Evolutionary conservation across 1,140 invertebrate species (phyloP).

Genomic region (Druon quercuslanigerum): DNA sequence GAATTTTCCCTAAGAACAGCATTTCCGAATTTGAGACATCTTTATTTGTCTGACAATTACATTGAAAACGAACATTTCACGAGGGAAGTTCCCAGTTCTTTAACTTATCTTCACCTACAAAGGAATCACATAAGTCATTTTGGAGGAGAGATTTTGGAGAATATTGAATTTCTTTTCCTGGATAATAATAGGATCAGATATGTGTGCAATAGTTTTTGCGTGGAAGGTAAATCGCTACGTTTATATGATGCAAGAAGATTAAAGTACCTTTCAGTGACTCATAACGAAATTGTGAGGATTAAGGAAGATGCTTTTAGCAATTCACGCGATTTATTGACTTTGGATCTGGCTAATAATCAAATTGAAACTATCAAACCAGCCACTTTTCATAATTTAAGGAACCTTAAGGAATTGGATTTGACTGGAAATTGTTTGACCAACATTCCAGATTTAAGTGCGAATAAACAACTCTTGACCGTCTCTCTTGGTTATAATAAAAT

Average conservation of each 20-base stretch:
- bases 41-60: constrained; percentile 64
- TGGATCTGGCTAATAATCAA: constrained; percentile 63
- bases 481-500: constrained; percentile 63
- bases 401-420: constrained; percentile 55
- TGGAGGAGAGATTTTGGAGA: constrained; percentile 37
- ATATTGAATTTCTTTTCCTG: constrained; percentile 50
- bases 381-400: constrained; percentile 46
- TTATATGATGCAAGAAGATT: constrained; percentile 50
- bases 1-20: constrained; percentile 46
- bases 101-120: constrained; percentile 60
- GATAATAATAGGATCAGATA: constrained; percentile 59
- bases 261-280: constrained; percentile 55
- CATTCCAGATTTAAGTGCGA: constrained; percentile 56
- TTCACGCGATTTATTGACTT: constrained; percentile 38
- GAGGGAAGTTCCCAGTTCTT: constrained; percentile 49
- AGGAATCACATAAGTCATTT: constrained; percentile 58
- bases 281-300: constrained; percentile 55
- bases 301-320: constrained; percentile 57
- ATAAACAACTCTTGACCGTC: constrained; percentile 49
- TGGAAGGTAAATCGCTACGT: constrained; percentile 42
- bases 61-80: constrained; percentile 55
- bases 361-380: constrained; percentile 41
- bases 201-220: constrained; percentile 54
- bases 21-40: constrained; percentile 57
- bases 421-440: constrained; percentile 56